Conservation (phyloP, 1,140 invertebrate species). For the Scylla paramamosain region DNA sequence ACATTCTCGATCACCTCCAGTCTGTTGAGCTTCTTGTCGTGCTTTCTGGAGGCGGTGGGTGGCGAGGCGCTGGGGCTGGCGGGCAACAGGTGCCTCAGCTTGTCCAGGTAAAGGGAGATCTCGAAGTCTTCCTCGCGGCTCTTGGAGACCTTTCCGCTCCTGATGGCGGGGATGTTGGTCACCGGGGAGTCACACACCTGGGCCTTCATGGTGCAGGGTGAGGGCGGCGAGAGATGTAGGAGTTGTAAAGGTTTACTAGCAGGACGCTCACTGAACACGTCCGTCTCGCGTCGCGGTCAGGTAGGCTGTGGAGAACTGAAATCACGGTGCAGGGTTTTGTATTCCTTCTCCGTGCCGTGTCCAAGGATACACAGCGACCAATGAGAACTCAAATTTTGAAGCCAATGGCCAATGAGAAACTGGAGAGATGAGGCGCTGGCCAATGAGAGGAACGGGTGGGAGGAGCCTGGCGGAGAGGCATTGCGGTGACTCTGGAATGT, state of each 20-base stretch:
- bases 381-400: conserved; percentile 63
- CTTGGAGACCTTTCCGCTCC: conserved; percentile 73
- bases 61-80: neutral
- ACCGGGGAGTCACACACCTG: conserved; percentile 60
- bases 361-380: conserved; percentile 61
- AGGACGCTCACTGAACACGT: conserved; percentile 33
- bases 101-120: conserved; percentile 66
- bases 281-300: neutral
- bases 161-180: conserved; percentile 65
- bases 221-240: neutral
- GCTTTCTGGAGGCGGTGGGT: conserved; percentile 44
- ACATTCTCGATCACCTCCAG: conserved; percentile 70
- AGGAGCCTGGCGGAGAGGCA: conserved; percentile 60
- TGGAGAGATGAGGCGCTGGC: neutral
- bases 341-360: conserved; percentile 42
- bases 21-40: conserved; percentile 65
- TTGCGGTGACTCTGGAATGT: conserved; percentile 64
- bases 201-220: conserved; percentile 61
- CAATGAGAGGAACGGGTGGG: conserved; percentile 38
- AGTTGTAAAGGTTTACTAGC: neutral
- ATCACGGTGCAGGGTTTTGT: conserved; percentile 56
- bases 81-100: conserved; percentile 70
- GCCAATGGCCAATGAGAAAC: conserved; percentile 56
- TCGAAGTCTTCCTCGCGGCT: conserved; percentile 64
- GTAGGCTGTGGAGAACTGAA: conserved; percentile 56